These are phyloP conservation scores for Amniataba percoides DNA, from an alignment of 2,797 vertebrate genomes.

Conservation along the genomic window DNA sequence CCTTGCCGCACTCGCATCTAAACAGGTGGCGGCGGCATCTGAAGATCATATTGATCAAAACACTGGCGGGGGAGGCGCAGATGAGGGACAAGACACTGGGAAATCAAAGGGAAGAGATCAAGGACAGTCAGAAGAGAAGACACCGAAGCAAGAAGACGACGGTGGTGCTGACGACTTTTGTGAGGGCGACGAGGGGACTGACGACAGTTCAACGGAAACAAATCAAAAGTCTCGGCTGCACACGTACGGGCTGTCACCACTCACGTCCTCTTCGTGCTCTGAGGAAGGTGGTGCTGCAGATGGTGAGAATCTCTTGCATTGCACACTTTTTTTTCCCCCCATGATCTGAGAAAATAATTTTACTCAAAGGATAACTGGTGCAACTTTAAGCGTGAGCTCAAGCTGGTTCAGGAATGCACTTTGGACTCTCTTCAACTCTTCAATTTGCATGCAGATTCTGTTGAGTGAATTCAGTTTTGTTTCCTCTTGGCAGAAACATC, in stretches of 20 bases:
- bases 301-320: not conserved
- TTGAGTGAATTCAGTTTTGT: slow-evolving; percentile 2
- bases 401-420: not conserved
- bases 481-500: slow-evolving; percentile 12
- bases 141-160: slow-evolving; percentile 4
- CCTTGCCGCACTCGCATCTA: slow-evolving; percentile 2
- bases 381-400: no score
- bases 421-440: not conserved
- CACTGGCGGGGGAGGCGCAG: no score
- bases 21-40: not conserved
- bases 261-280: slow-evolving; percentile 11
- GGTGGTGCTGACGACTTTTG: not conserved
- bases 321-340: not conserved
- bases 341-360: not conserved
- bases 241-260: not conserved
- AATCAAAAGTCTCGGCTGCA: not conserved
- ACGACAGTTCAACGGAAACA: slow-evolving; percentile 5
- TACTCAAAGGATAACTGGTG: no score
- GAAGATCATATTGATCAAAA: not conserved
- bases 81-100: not conserved
- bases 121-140: not conserved
- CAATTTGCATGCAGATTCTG: not conserved
- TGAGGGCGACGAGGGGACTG: slow-evolving; percentile 10
- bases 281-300: not conserved
- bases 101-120: not conserved